These are phyloP conservation scores for Stenotaenia linearis DNA, from an alignment of 2,888 invertebrate genomes.

Conservation along the genomic window DNA sequence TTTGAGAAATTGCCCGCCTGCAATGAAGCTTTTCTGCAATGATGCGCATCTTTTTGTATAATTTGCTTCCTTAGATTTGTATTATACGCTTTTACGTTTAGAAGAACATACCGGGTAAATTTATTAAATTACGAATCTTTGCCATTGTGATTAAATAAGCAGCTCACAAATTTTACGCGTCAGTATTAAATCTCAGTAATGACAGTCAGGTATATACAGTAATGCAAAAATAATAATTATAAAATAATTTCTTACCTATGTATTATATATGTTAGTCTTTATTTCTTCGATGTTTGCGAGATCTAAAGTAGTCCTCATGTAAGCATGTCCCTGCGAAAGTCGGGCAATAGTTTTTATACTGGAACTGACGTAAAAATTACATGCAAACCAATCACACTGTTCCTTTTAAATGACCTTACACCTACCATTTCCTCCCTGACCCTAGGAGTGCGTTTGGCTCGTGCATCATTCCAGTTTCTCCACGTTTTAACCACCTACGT, in stretches of 20 bases:
- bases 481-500: constrained; percentile 1
- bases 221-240: too few species aligned
- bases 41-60: not conserved
- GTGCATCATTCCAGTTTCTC: constrained; percentile 7
- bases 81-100: too few species aligned
- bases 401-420: not conserved
- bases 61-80: not conserved
- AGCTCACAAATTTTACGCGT: too few species aligned
- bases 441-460: not conserved
- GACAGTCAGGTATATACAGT: too few species aligned
- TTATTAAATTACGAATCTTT: too few species aligned
- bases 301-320: not conserved
- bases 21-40: constrained; percentile 13
- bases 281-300: not conserved
- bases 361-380: not conserved
- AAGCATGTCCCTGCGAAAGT: not conserved
- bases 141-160: too few species aligned
- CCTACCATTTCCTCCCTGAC: not conserved
- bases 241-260: not conserved
- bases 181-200: too few species aligned
- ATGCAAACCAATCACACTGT: not conserved
- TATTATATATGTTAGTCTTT: not conserved
- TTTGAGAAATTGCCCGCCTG: constrained; percentile 1
- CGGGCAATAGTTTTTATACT: constrained; percentile 1
- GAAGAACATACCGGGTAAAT: too few species aligned